phyloP scores from a whole-genome alignment of 1,140 invertebrate genomes.

The Harlomillsia oculata region DNA sequence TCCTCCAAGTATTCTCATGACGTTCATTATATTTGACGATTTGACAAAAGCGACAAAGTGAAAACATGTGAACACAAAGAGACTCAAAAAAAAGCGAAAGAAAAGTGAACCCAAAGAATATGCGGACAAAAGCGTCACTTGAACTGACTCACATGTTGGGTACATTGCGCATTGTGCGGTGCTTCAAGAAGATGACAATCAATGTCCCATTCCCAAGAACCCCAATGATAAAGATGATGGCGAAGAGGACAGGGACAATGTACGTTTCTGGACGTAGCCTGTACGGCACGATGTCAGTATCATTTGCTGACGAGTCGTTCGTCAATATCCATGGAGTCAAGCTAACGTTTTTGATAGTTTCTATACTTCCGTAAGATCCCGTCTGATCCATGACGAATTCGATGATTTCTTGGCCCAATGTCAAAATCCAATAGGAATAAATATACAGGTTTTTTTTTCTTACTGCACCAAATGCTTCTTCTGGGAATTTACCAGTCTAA shows the following conservation, averaged over 20 bases:
- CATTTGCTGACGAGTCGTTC: neutral
- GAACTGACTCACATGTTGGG: constrained; percentile 66
- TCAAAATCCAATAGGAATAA: too few species aligned
- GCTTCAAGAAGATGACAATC: constrained; percentile 67
- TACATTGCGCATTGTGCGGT: constrained; percentile 72
- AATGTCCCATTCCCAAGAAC: constrained; percentile 79
- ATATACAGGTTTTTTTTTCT: too few species aligned
- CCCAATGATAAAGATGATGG: constrained; percentile 76
- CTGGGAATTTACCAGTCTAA: too few species aligned
- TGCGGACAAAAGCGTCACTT: neutral
- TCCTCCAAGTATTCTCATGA: too few species aligned
- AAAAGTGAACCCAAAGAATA: neutral
- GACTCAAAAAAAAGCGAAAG: neutral
- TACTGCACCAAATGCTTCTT: too few species aligned
- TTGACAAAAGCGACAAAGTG: too few species aligned
- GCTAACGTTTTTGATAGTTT: too few species aligned
- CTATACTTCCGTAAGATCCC: too few species aligned
- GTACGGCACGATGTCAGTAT: constrained; percentile 51
- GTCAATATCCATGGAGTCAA: neutral
- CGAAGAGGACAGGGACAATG: constrained; percentile 73
- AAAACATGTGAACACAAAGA: neutral
- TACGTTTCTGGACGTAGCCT: constrained; percentile 67
- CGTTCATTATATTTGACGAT: too few species aligned
- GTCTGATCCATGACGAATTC: too few species aligned
- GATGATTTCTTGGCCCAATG: too few species aligned